phyloP scores from a whole-genome alignment of 1,140 invertebrate genomes.

The Psix sp. region DNA sequence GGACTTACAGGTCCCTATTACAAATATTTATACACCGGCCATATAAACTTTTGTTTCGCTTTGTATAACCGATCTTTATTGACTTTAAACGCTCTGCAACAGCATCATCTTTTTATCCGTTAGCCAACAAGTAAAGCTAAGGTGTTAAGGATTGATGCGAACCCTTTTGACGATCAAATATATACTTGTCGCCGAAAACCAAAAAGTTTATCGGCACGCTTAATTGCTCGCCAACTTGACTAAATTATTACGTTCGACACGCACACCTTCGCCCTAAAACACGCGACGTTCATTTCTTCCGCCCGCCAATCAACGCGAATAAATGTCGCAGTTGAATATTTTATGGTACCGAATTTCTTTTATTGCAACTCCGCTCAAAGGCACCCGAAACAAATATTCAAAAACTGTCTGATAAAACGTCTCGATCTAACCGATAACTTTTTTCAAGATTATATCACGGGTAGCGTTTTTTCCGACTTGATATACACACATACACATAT shows the following conservation, averaged over 20 bases:
- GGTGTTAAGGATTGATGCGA: slow-evolving; percentile 10
- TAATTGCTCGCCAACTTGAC: slow-evolving; percentile 2
- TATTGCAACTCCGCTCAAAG: background rate
- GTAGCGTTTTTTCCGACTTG: too few species aligned
- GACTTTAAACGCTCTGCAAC: slow-evolving; percentile 12
- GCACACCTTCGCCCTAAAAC: slow-evolving; percentile 3
- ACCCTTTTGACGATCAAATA: slow-evolving; percentile 3
- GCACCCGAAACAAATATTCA: too few species aligned
- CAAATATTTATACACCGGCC: slow-evolving; percentile 37
- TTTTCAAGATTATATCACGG: too few species aligned
- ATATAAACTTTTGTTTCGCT: slow-evolving; percentile 17
- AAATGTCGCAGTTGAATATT: slow-evolving; percentile 13
- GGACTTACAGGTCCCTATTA: slow-evolving; percentile 10
- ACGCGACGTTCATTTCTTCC: slow-evolving; percentile 15
- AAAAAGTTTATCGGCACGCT: too few species aligned
- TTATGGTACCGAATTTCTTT: slow-evolving; percentile 1
- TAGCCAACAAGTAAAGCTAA: background rate
- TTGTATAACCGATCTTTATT: slow-evolving; percentile 24
- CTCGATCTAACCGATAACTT: too few species aligned
- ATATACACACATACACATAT: too few species aligned
- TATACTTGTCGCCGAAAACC: slow-evolving; percentile 1
- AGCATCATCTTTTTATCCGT: slow-evolving; percentile 11
- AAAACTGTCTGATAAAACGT: too few species aligned
- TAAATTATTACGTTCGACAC: slow-evolving; percentile 3
- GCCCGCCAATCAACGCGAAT: background rate